These are phyloP conservation scores for Sternotherus odoratus DNA, from an alignment of 2,797 vertebrate species.

Conservation along the genomic window DNA sequence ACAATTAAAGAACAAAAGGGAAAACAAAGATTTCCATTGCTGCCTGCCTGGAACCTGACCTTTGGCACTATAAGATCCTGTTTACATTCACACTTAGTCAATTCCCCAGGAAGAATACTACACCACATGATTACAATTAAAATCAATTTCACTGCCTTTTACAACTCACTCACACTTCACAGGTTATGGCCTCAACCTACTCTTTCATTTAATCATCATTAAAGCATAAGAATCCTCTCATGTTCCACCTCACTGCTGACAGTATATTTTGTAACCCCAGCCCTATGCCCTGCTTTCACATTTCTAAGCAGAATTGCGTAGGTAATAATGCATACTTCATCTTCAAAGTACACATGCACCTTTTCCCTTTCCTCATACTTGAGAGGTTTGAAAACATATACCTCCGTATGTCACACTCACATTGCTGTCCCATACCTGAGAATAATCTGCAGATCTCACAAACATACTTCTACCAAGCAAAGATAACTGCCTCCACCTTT, in stretches of 20 bases:
- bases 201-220: neutral
- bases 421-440: neutral
- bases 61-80: too few species aligned
- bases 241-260: neutral
- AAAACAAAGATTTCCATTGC: too few species aligned
- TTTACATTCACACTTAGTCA: neutral
- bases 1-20: too few species aligned
- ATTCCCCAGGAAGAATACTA: neutral
- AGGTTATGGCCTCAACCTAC: neutral
- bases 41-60: too few species aligned
- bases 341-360: neutral
- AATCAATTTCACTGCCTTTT: neutral
- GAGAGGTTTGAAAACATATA: neutral
- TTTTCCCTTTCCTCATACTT: neutral
- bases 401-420: neutral
- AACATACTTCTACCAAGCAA: neutral
- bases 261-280: neutral
- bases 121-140: neutral
- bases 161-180: neutral
- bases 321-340: neutral
- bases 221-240: neutral
- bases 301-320: neutral
- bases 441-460: neutral
- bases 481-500: neutral
- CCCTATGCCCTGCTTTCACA: neutral